Percentiles rank a stretch among this genome's conserved stretches.
phyloP scores from a whole-genome alignment of 1,140 invertebrate species.

The Diorhabda carinulata region DNA sequence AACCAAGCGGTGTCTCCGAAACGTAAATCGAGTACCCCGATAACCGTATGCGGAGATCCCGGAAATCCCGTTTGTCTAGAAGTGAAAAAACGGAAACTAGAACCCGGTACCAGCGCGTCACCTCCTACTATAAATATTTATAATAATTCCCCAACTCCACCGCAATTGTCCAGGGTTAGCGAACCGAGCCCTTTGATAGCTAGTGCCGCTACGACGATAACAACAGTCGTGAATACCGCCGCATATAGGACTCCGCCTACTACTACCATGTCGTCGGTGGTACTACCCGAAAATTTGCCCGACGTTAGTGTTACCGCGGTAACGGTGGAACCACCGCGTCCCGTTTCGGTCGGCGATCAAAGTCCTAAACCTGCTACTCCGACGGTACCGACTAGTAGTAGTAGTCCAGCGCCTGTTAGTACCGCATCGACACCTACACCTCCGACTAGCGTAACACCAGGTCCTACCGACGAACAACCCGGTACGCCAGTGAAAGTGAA shows the following conservation, averaged over 20 bases:
- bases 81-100: constrained; percentile 52
- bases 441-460: constrained; percentile 15
- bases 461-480: constrained; percentile 38
- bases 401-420: constrained; percentile 49
- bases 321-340: constrained; percentile 57
- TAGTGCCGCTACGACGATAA: constrained; percentile 68
- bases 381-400: constrained; percentile 30
- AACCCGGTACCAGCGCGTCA: constrained; percentile 38
- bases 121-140: constrained; percentile 29
- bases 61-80: constrained; percentile 51
- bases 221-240: constrained; percentile 63
- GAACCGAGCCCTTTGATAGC: constrained; percentile 69
- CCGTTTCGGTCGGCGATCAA: constrained; percentile 49
- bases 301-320: constrained; percentile 45
- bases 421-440: constrained; percentile 25
- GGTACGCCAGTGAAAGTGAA: constrained; percentile 24
- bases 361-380: constrained; percentile 27
- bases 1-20: constrained; percentile 54
- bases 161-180: constrained; percentile 57
- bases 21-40: constrained; percentile 52
- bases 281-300: constrained; percentile 34
- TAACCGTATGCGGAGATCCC: constrained; percentile 25
- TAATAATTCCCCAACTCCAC: constrained; percentile 38
- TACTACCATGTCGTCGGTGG: constrained; percentile 15
- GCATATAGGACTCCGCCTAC: constrained; percentile 48